A percentile compares a stretch with the other conserved stretches of the same genome.
Evolutionary conservation across 2,113 vertebrate genomes (phyloP).

Genomic region (Heterotilapia buettikoferi): DNA sequence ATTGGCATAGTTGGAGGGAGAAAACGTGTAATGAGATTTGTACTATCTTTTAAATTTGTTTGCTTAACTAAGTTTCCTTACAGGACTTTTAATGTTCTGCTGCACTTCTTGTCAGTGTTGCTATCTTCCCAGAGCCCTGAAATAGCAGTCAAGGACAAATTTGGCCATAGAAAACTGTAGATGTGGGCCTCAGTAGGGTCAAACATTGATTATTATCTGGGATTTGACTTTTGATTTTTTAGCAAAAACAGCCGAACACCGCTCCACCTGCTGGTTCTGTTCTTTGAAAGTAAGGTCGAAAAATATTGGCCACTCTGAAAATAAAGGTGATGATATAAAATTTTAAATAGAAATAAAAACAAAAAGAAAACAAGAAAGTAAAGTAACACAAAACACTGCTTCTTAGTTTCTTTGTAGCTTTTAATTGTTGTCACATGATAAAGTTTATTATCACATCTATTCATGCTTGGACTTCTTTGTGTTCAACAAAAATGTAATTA

Average conservation of each 20-base stretch:
- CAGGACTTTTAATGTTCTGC: neutral
- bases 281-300: neutral
- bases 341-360: neutral
- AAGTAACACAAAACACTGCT: accelerated
- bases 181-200: neutral
- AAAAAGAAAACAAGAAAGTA: neutral
- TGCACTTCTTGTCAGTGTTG: neutral
- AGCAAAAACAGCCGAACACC: accelerated
- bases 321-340: neutral
- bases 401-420: neutral
- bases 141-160: neutral
- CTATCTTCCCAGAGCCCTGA: neutral
- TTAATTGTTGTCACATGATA: neutral
- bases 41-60: neutral
- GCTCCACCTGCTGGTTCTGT: accelerated
- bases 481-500: neutral
- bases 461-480: constrained; percentile 10
- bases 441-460: neutral
- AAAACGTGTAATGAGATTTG: neutral
- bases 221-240: neutral
- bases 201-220: neutral
- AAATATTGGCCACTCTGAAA: neutral
- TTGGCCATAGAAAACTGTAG: neutral
- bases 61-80: neutral
- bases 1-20: too few relatives aligned